Evolutionary conservation across 1,140 invertebrate genomes (phyloP).

Genomic region (Aphelenchoides fujianensis): DNA sequence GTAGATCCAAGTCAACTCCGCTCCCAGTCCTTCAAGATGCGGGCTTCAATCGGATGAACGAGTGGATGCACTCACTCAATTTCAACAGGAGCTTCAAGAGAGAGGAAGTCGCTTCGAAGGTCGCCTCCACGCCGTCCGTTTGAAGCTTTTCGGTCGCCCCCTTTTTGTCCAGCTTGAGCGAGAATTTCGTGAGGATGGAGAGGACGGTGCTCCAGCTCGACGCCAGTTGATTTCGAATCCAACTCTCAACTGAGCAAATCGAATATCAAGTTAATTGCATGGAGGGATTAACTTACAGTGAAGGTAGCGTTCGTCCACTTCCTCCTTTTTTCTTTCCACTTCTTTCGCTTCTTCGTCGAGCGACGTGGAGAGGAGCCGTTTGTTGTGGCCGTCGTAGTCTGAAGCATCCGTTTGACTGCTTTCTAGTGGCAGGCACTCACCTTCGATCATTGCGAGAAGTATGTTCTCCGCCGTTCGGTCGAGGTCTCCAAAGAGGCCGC

Average conservation of each 20-base stretch:
- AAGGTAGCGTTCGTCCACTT: conserved; percentile 4
- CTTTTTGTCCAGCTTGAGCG: conserved; percentile 24
- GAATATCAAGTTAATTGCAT: neutral
- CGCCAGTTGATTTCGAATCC: conserved; percentile 29
- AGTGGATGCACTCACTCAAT: conserved; percentile 17
- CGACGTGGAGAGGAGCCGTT: neutral
- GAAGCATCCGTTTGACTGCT: neutral
- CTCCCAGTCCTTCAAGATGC: conserved; percentile 17
- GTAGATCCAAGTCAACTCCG: conserved; percentile 28
- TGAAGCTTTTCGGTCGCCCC: conserved; percentile 19
- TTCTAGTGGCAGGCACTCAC: too few species aligned
- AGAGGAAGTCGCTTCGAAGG: conserved; percentile 25
- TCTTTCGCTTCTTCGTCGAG: conserved; percentile 8
- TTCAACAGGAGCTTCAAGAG: conserved; percentile 20
- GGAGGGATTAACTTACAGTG: conserved; percentile 7
- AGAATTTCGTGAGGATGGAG: conserved; percentile 23
- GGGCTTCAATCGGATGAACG: neutral
- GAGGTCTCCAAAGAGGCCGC: conserved; percentile 8
- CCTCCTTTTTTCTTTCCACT: neutral
- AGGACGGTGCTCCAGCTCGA: conserved; percentile 35
- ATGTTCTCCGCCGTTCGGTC: neutral
- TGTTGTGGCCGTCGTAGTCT: conserved; percentile 27
- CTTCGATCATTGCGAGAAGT: conserved; percentile 20
- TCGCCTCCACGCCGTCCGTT: conserved; percentile 26
- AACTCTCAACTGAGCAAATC: conserved; percentile 25